Percentiles rank a stretch among this genome's conserved stretches.
phyloP scores from a whole-genome alignment of 2,888 invertebrate genomes.

The Drosophila aldrichi region DNA sequence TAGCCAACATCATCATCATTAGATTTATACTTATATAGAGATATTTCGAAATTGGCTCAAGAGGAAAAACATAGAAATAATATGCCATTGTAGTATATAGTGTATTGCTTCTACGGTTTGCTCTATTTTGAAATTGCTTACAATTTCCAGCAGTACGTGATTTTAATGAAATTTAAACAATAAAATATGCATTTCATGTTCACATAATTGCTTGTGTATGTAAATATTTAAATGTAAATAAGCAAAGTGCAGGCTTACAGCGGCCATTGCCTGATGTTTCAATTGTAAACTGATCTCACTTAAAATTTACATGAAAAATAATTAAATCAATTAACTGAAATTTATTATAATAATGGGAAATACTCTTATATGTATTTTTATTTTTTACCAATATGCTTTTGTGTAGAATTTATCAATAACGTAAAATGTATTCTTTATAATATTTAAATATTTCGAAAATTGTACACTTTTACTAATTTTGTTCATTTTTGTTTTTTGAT shows the following conservation, averaged over 20 bases:
- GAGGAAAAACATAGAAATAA: too few species aligned
- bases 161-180: conserved; percentile 12
- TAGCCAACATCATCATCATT: background rate
- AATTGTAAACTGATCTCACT: background rate
- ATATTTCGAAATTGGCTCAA: too few species aligned
- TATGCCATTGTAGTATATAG: background rate
- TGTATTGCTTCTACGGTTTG: background rate
- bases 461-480: too few species aligned
- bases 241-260: background rate
- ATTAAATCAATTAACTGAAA: background rate
- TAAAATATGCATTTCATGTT: background rate
- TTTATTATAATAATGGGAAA: background rate
- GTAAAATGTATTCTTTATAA: too few species aligned
- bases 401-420: too few species aligned
- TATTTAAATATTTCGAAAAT: too few species aligned
- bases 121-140: conserved; percentile 8
- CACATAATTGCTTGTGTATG: background rate
- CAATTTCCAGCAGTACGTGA: conserved; percentile 52
- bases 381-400: too few species aligned
- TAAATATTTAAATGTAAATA: conserved; percentile 1
- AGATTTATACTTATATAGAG: too few species aligned
- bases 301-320: background rate
- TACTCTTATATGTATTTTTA: too few species aligned
- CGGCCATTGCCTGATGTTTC: background rate
- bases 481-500: too few species aligned